Evolutionary conservation across 35 echinoderm and acorn worm genomes (phyloP), one percentile per base, ranked within the genome.

Genomic region (Lytechinus pictus): DNA sequence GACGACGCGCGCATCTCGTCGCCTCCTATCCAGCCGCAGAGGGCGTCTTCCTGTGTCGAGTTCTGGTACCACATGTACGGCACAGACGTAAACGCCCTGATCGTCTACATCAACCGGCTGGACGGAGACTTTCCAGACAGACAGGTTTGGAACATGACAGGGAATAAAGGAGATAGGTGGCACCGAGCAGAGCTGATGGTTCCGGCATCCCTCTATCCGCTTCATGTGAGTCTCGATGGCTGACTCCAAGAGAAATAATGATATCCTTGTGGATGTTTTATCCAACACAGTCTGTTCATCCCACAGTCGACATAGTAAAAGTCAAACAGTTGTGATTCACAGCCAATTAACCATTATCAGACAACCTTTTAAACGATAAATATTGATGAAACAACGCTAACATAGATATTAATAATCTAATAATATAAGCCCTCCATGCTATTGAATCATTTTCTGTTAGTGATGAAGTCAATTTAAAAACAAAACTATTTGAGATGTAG

Each of bases 31-130:
- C 54, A 94, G 29, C 86, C 91, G 0, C 97, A 97, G 86, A 86
- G 55, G n/a, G 12, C 28, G 8, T 44, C 95, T 21, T 98, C 96
- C 5, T 99, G 98, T 56, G 21, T 99, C 24, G 95, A 96, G 89
- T 99, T 99, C 61, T 99, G 98, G 98, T 99, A 96, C 61, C 98
- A 99, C 72, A 99, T 99, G 98, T 99, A 97, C 28, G 98, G 98
- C 11, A 55, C 89, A 5, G 97, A 96, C 57, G 96, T 99, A 0
- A 97, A 99, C 86, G 58, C 86, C 0, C 93, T 99, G 21, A 92
- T 93, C 24, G 97, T 99, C 7, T 99, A 97, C 79, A 86, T 99
- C 52, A 92, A 95, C 52, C 95, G 86, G 11, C 28, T 86, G 53
- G 91, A 56, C 27, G 79, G 95, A 10, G 86, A 95, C 56, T 71